These are phyloP conservation scores for Netelia virgata DNA, from an alignment of 2,888 invertebrate species.

Conservation along the genomic window DNA sequence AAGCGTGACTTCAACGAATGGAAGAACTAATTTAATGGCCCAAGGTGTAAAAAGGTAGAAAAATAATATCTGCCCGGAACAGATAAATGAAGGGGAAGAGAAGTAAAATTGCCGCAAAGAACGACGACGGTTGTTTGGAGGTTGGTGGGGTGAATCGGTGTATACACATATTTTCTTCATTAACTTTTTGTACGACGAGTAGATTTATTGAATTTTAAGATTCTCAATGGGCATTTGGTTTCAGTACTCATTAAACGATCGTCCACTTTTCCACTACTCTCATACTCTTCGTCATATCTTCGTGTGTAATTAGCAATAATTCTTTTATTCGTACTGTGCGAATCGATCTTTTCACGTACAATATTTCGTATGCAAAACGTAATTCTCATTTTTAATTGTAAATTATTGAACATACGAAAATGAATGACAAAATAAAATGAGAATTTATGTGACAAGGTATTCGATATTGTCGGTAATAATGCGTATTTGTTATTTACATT, in stretches of 20 bases:
- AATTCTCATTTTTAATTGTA: too few species aligned
- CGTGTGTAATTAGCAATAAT: too few species aligned
- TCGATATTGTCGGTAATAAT: too few species aligned
- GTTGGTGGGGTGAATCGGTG: background rate
- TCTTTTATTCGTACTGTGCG: too few species aligned
- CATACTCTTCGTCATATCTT: too few species aligned
- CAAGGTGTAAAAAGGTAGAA: background rate
- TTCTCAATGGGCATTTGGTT: background rate
- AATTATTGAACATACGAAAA: too few species aligned
- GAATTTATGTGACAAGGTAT: too few species aligned
- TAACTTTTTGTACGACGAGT: background rate
- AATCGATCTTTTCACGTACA: too few species aligned
- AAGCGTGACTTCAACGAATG: slow-evolving; percentile 14
- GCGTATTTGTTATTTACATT: too few species aligned
- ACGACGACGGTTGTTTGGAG: background rate
- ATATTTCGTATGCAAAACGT: too few species aligned
- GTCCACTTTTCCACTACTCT: background rate
- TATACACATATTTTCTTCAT: background rate
- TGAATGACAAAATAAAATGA: too few species aligned
- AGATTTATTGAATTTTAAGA: background rate
- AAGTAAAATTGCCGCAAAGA: slow-evolving; percentile 9
- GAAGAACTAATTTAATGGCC: slow-evolving; percentile 5
- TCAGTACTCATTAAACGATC: background rate
- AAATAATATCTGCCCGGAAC: background rate
- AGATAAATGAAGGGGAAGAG: background rate